A percentile compares a stretch with the other conserved stretches of the same genome.
Conservation (phyloP, 2,888 invertebrate genomes). For the Pandemis cinnamomeana region DNA sequence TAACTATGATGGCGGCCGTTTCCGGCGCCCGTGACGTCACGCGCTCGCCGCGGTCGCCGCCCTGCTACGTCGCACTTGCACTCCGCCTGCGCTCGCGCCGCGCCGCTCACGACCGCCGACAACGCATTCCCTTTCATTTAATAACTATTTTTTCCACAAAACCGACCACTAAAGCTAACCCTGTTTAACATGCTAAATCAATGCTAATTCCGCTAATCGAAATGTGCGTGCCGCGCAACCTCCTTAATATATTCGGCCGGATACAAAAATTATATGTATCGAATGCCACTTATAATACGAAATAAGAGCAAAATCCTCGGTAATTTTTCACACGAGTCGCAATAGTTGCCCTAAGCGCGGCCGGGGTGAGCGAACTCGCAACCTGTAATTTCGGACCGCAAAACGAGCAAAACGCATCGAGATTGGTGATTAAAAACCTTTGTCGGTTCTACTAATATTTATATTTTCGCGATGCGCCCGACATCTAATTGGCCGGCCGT, state of each 20-base stretch:
- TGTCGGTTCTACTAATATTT: conserved; percentile 85
- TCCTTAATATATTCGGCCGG: conserved; percentile 63
- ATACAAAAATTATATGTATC: conserved; percentile 77
- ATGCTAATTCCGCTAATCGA: conserved; percentile 38
- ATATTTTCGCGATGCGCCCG: conserved; percentile 83
- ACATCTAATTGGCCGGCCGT: conserved; percentile 82
- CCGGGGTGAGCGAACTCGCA: conserved; percentile 81
- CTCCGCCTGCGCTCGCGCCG: conserved; percentile 45
- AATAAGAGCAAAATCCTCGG: conserved; percentile 79
- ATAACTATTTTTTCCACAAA: conserved; percentile 56
- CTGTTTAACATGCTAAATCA: conserved; percentile 39
- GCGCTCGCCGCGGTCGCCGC: conserved; percentile 68
- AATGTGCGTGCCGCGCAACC: conserved; percentile 40
- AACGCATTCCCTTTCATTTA: conserved; percentile 73
- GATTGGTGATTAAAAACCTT: conserved; percentile 85
- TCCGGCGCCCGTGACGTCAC: conserved; percentile 84
- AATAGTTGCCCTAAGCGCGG: conserved; percentile 82
- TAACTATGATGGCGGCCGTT: conserved; percentile 81
- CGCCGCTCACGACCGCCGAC: conserved; percentile 49
- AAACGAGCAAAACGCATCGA: conserved; percentile 80
- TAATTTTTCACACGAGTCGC: conserved; percentile 83
- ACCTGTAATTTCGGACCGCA: conserved; percentile 84
- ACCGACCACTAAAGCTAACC: conserved; percentile 45
- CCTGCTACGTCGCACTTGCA: conserved; percentile 46
- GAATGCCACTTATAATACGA: conserved; percentile 76